These are phyloP conservation scores for Neoascia interrupta DNA, from an alignment of 2,888 invertebrate genomes.

Conservation along the genomic window DNA sequence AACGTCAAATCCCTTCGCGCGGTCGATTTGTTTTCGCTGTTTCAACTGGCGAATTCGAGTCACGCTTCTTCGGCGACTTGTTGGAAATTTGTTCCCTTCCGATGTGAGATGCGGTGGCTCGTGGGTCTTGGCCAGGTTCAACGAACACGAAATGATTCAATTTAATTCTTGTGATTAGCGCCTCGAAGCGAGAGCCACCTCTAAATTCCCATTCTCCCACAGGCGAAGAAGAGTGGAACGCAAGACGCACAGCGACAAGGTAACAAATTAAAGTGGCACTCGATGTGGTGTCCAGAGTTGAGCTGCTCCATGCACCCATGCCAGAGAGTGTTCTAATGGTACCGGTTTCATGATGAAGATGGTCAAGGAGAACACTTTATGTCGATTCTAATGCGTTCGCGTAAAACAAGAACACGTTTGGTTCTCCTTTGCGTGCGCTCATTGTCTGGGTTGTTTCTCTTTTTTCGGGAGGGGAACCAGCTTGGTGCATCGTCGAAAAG, in stretches of 20 bases:
- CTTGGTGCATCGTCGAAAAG: conserved; percentile 1
- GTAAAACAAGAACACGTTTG: conserved; percentile 55
- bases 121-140: conserved; percentile 37
- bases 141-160: conserved; percentile 56
- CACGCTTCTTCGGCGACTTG: conserved; percentile 42
- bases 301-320: conserved; percentile 12
- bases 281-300: conserved; percentile 13
- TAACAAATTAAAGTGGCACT: conserved; percentile 55
- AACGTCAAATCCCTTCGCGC: background rate
- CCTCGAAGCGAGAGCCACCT: conserved; percentile 18
- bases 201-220: background rate
- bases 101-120: background rate
- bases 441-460: conserved; percentile 22
- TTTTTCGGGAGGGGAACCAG: conserved; percentile 14
- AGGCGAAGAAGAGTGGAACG: conserved; percentile 21
- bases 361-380: conserved; percentile 27
- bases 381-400: conserved; percentile 60
- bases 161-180: conserved; percentile 54
- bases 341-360: conserved; percentile 44
- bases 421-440: conserved; percentile 26
- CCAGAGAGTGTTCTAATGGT: conserved; percentile 21
- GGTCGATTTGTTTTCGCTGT: conserved; percentile 5
- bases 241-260: conserved; percentile 17
- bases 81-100: conserved; percentile 21
- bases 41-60: conserved; percentile 52